A percentile compares a stretch with the other conserved stretches of the same genome.
These are phyloP conservation scores for Gorsachius goisagi DNA, from an alignment of 2,113 vertebrate species.

Conservation along the genomic window DNA sequence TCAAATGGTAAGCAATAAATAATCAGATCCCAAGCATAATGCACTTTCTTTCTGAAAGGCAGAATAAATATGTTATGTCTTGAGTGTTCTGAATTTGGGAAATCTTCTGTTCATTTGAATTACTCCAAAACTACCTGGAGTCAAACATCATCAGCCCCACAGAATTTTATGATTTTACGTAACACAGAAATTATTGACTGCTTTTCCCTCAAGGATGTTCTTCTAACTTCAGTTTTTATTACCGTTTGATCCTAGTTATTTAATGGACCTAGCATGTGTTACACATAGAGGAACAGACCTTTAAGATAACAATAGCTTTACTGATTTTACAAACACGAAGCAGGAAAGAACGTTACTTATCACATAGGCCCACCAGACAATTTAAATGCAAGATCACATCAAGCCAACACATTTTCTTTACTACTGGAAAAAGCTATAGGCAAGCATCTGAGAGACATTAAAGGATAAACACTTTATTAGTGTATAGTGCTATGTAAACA, in stretches of 20 bases:
- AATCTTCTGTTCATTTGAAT: neutral
- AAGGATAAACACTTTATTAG: conserved; percentile 7
- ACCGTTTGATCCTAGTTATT: neutral
- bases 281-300: neutral
- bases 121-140: neutral
- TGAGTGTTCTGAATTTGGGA: neutral
- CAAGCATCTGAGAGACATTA: conserved; percentile 33
- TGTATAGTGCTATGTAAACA: neutral
- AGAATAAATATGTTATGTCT: neutral
- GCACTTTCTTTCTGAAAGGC: neutral
- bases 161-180: neutral
- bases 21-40: neutral
- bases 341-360: neutral
- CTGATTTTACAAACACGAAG: neutral
- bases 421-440: conserved; percentile 3
- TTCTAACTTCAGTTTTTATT: neutral
- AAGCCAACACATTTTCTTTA: neutral
- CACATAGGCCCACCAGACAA: neutral
- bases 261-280: neutral
- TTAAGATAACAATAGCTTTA: neutral
- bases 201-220: neutral
- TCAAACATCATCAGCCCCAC: neutral
- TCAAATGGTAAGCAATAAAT: neutral
- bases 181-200: neutral
- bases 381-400: neutral